Conservation (phyloP, 2,797 vertebrate species). For the Cuniculus paca region DNA sequence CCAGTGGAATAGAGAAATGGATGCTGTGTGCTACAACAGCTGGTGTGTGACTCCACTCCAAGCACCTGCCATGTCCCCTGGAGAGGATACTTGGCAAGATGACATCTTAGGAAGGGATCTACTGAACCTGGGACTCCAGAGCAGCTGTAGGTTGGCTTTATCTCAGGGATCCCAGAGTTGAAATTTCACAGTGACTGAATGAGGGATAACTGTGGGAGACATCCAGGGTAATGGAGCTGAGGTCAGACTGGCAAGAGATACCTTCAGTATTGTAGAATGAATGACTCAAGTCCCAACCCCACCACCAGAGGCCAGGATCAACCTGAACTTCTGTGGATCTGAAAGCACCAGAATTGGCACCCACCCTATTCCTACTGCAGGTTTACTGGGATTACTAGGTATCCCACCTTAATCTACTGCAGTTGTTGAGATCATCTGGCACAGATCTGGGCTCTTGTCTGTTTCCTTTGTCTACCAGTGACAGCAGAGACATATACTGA, state of each 20-base stretch:
- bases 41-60: background rate
- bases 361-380: background rate
- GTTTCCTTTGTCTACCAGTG: background rate
- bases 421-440: background rate
- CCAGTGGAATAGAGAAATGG: background rate
- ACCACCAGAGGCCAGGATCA: background rate
- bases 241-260: background rate
- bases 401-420: background rate
- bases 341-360: background rate
- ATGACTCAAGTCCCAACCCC: background rate
- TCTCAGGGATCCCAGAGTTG: background rate
- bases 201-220: background rate
- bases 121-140: background rate
- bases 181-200: background rate
- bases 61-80: background rate
- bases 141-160: background rate
- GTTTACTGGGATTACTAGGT: background rate
- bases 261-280: background rate
- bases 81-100: background rate
- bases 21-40: background rate
- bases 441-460: background rate
- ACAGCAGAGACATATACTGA: too few species aligned
- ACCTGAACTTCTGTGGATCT: background rate
- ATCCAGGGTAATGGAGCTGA: background rate
- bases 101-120: background rate